phyloP scores from a whole-genome alignment of 1,140 invertebrate species.

The Cepaea nemoralis region DNA sequence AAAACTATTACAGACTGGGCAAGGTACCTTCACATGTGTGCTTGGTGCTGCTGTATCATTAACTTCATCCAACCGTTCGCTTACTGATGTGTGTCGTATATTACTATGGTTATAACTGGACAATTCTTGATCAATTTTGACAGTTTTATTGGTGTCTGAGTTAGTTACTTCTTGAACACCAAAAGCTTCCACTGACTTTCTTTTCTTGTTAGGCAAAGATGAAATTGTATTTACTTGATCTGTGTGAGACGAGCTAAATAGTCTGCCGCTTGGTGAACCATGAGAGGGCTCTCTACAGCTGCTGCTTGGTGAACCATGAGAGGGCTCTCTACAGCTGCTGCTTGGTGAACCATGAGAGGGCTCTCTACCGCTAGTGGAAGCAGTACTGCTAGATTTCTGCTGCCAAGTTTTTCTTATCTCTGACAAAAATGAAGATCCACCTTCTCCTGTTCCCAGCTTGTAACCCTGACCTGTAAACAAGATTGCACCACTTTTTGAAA shows the following conservation, averaged over 20 bases:
- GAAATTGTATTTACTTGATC: too few relatives aligned
- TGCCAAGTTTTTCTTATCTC: slow-evolving; percentile 9
- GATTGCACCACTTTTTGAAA: background rate
- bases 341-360: too few relatives aligned
- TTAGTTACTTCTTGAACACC: background rate
- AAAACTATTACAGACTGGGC: background rate
- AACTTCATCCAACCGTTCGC: background rate
- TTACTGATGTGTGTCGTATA: background rate
- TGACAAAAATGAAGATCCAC: background rate
- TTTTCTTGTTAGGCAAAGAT: background rate
- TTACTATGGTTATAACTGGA: too few relatives aligned
- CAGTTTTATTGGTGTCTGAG: background rate
- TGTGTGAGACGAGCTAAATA: too few relatives aligned
- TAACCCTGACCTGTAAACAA: slow-evolving; percentile 28
- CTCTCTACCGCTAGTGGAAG: too few relatives aligned
- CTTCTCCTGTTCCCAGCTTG: background rate
- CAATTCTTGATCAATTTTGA: too few relatives aligned
- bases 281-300: too few relatives aligned
- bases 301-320: too few relatives aligned
- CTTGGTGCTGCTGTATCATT: background rate
- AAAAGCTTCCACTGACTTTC: slow-evolving; percentile 14
- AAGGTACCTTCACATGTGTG: background rate
- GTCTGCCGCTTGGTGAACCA: too few relatives aligned
- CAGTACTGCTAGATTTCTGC: too few relatives aligned
- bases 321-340: too few relatives aligned